phyloP scores from a whole-genome alignment of 1,140 invertebrate genomes.

The Platorchestia sp. region DNA sequence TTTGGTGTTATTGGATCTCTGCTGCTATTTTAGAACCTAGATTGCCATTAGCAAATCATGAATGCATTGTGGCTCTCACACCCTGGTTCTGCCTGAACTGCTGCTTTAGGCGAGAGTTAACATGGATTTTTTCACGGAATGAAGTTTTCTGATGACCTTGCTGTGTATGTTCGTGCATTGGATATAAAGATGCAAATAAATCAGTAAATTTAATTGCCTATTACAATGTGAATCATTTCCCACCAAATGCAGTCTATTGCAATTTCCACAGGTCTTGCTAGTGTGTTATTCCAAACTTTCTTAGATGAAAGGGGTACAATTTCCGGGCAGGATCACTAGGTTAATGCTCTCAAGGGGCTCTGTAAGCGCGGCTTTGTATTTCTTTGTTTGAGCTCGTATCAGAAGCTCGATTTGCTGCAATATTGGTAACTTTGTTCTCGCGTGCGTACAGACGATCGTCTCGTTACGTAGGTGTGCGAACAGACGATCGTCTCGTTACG shows the following conservation, averaged over 20 bases:
- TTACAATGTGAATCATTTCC: too few species aligned
- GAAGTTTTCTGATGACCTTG: not conserved
- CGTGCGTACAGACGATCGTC: too few species aligned
- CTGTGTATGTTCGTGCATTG: not conserved
- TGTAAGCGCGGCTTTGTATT: not conserved
- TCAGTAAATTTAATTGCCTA: too few species aligned
- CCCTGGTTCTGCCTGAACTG: not conserved
- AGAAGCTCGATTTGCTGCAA: not conserved
- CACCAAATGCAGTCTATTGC: too few species aligned
- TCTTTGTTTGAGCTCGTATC: not conserved
- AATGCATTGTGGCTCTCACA: not conserved
- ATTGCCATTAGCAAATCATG: not conserved
- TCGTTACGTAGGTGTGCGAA: too few species aligned
- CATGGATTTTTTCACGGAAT: not conserved
- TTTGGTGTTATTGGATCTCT: not conserved
- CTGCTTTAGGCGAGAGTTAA: not conserved
- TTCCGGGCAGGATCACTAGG: not conserved
- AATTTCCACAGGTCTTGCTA: too few species aligned
- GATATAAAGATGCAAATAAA: too few species aligned
- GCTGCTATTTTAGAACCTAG: not conserved
- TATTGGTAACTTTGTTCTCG: not conserved
- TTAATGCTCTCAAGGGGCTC: not conserved
- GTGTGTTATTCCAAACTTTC: not conserved
- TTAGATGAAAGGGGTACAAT: not conserved
- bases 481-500: too few species aligned